A percentile compares a stretch with the other conserved stretches of the same genome.
Evolutionary conservation across 2,113 vertebrate species (phyloP).

Genomic region (Perca flavescens): DNA sequence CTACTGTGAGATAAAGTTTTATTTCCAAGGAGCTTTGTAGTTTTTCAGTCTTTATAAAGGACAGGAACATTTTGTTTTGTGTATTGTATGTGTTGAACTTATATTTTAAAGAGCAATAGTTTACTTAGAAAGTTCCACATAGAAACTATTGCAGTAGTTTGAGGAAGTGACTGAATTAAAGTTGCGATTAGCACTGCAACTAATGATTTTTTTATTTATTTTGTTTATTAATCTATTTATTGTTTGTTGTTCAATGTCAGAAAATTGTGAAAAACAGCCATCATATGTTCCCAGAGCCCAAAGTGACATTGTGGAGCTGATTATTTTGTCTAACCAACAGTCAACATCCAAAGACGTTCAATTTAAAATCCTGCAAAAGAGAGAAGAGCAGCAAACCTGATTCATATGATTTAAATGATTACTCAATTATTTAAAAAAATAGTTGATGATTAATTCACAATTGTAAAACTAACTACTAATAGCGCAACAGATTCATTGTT

Average conservation of each 20-base stretch:
- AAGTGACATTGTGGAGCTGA: not conserved
- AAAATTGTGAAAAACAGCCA: not conserved
- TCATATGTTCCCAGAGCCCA: not conserved
- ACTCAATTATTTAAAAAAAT: not conserved
- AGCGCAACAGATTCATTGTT: not conserved
- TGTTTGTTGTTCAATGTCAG: not conserved
- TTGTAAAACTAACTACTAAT: not conserved
- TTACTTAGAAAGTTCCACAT: not conserved
- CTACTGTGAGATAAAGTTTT: not conserved
- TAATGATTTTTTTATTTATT: not conserved
- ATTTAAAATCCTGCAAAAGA: not conserved
- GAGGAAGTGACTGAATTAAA: not conserved
- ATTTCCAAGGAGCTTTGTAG: not conserved
- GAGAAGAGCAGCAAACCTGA: not conserved
- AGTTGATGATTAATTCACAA: not conserved
- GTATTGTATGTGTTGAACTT: not conserved
- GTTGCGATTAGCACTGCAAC: not conserved
- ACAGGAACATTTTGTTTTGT: not conserved
- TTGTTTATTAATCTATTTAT: not conserved
- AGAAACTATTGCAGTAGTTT: not conserved
- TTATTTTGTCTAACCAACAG: not conserved
- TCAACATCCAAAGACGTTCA: not conserved
- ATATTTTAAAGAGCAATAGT: not conserved
- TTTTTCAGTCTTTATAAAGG: not conserved
- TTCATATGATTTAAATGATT: not conserved